These are phyloP conservation scores for Pelvicachromis taeniatus DNA, from an alignment of 2,113 vertebrate genomes.

Conservation along the genomic window DNA sequence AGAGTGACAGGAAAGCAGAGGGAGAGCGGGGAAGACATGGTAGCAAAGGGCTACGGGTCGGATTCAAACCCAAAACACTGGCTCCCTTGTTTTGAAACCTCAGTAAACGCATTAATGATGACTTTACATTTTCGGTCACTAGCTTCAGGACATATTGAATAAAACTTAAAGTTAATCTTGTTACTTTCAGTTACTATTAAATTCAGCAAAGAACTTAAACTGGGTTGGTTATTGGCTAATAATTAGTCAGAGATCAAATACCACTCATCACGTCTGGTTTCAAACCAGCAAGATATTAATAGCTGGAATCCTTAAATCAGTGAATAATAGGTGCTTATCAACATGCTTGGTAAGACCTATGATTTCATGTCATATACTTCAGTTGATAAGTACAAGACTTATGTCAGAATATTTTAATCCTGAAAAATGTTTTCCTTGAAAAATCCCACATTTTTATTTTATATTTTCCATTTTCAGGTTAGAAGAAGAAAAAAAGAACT, in stretches of 20 bases:
- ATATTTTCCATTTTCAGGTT: not conserved
- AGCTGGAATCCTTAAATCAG: not conserved
- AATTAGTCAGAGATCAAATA: not conserved
- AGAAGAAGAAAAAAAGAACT: not conserved
- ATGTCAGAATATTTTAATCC: not conserved
- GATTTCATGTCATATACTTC: not conserved
- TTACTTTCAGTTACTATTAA: not conserved
- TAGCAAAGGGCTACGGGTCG: too few relatives aligned
- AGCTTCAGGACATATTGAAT: not conserved
- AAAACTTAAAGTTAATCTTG: accelerated
- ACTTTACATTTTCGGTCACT: not conserved
- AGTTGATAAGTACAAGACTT: not conserved
- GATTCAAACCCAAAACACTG: too few relatives aligned
- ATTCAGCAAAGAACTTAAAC: not conserved
- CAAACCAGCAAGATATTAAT: not conserved
- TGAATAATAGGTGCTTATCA: not conserved
- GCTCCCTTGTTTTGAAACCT: not conserved
- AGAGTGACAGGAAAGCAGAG: too few relatives aligned
- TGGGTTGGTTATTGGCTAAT: too few relatives aligned
- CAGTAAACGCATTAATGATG: not conserved
- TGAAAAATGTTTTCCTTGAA: not conserved
- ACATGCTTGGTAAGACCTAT: not conserved
- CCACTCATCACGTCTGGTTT: not conserved
- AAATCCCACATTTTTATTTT: not conserved
- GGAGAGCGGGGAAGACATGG: too few relatives aligned